Evolutionary conservation across 2,888 invertebrate genomes (phyloP).

Genomic region (Acrobasis suavella): DNA sequence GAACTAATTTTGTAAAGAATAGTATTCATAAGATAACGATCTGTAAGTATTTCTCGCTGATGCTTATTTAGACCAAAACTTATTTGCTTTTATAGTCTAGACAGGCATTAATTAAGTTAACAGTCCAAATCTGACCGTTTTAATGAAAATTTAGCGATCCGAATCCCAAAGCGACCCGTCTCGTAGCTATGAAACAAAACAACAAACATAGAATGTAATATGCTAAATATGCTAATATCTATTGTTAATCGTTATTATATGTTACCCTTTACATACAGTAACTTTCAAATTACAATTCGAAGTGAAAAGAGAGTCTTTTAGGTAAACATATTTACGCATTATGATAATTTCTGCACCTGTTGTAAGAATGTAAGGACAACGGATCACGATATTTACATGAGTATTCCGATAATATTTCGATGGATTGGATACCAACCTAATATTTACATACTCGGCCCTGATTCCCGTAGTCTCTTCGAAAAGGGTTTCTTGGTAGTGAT

Average conservation of each 20-base stretch:
- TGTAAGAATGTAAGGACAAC: slow-evolving; percentile 49
- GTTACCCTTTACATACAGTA: neutral
- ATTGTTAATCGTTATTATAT: neutral
- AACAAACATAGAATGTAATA: neutral
- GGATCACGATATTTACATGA: slow-evolving; percentile 71
- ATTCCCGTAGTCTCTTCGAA: slow-evolving; percentile 72
- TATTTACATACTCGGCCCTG: slow-evolving; percentile 60
- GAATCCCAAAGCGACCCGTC: neutral
- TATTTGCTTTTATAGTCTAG: neutral
- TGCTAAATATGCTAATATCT: neutral
- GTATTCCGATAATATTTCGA: slow-evolving; percentile 65
- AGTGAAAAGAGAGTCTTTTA: too few species aligned
- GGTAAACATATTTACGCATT: slow-evolving; percentile 12
- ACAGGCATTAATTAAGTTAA: neutral
- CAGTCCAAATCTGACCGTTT: neutral
- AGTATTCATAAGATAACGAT: too few species aligned
- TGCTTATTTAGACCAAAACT: neutral
- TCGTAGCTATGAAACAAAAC: neutral
- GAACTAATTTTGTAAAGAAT: too few species aligned
- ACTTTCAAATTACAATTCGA: too few species aligned
- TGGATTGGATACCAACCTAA: slow-evolving; percentile 50
- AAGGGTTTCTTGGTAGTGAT: slow-evolving; percentile 51
- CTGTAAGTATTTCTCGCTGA: too few species aligned
- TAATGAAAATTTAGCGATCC: slow-evolving; percentile 15
- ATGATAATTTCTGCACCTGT: slow-evolving; percentile 16